phyloP scores from a whole-genome alignment of 1,140 invertebrate genomes.

The Ptiloglossa arizonensis region DNA sequence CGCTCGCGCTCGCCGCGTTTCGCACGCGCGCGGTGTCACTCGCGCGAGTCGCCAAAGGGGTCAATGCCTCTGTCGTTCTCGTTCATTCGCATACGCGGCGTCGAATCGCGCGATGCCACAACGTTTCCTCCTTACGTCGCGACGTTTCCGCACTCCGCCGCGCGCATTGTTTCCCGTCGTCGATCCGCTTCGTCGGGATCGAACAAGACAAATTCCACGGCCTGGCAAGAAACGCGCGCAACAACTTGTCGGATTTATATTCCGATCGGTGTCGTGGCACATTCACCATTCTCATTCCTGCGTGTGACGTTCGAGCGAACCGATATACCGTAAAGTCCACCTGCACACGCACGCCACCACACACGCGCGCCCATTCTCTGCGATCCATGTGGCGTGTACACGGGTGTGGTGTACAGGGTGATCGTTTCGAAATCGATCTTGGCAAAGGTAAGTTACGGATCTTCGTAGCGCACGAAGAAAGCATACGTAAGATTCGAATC shows the following conservation, averaged over 20 bases:
- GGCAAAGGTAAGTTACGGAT: not conserved
- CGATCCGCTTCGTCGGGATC: not conserved
- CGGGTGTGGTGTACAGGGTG: not conserved
- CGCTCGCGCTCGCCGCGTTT: slow-evolving; percentile 8
- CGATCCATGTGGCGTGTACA: not conserved
- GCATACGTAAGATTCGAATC: too few relatives aligned
- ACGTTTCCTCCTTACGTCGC: slow-evolving; percentile 30
- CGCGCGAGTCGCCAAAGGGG: slow-evolving; percentile 65
- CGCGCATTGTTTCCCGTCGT: not conserved
- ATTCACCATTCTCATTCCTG: not conserved
- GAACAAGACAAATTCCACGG: slow-evolving; percentile 12
- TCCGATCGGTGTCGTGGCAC: not conserved
- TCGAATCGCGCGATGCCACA: slow-evolving; percentile 5
- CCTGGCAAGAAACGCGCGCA: not conserved
- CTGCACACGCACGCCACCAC: not conserved
- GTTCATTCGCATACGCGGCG: slow-evolving; percentile 58
- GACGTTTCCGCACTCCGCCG: not conserved
- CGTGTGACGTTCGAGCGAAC: not conserved
- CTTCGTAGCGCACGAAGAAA: too few relatives aligned
- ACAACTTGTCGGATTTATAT: slow-evolving; percentile 7
- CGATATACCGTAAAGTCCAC: slow-evolving; percentile 28
- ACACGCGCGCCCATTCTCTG: not conserved
- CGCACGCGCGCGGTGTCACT: slow-evolving; percentile 28
- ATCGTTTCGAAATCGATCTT: slow-evolving; percentile 1
- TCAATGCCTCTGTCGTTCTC: slow-evolving; percentile 72